These are phyloP conservation scores for Luehdorfia chinensis DNA, from an alignment of 1,140 invertebrate species.

Conservation along the genomic window DNA sequence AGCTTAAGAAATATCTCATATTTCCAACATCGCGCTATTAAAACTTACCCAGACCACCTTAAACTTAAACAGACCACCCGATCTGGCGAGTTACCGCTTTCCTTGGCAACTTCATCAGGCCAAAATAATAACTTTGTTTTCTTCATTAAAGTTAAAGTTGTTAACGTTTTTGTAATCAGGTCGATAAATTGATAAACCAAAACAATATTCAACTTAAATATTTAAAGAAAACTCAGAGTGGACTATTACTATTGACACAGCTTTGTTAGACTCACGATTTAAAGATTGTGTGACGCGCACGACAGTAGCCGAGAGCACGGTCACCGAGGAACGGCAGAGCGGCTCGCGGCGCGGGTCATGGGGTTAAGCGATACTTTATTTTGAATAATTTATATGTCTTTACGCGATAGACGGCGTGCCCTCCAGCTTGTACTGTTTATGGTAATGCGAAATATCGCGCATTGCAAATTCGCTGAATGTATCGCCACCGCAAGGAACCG, in stretches of 20 bases:
- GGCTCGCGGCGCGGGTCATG: conserved; percentile 53
- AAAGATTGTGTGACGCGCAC: conserved; percentile 24
- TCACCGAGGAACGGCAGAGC: conserved; percentile 31
- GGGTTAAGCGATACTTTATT: conserved; percentile 77
- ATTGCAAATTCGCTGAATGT: conserved; percentile 75
- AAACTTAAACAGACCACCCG: too few species aligned
- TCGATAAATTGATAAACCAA: too few species aligned
- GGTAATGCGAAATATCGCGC: conserved; percentile 73
- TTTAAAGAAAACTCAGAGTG: too few species aligned
- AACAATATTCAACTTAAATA: too few species aligned
- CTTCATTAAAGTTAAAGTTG: too few species aligned
- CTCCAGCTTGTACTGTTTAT: conserved; percentile 73
- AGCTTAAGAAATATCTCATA: too few species aligned
- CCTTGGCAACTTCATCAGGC: too few species aligned
- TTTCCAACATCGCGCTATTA: too few species aligned
- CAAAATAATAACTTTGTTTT: too few species aligned
- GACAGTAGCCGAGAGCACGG: conserved; percentile 24
- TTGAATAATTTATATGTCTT: conserved; percentile 77
- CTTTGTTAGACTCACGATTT: conserved; percentile 3
- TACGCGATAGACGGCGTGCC: conserved; percentile 72
- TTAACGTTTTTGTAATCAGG: too few species aligned
- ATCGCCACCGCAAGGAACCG: conserved; percentile 53
- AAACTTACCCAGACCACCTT: too few species aligned
- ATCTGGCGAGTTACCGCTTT: too few species aligned
- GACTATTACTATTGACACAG: neutral